These are phyloP conservation scores for Sardina pilchardus DNA, from an alignment of 2,113 vertebrate genomes.

Conservation along the genomic window DNA sequence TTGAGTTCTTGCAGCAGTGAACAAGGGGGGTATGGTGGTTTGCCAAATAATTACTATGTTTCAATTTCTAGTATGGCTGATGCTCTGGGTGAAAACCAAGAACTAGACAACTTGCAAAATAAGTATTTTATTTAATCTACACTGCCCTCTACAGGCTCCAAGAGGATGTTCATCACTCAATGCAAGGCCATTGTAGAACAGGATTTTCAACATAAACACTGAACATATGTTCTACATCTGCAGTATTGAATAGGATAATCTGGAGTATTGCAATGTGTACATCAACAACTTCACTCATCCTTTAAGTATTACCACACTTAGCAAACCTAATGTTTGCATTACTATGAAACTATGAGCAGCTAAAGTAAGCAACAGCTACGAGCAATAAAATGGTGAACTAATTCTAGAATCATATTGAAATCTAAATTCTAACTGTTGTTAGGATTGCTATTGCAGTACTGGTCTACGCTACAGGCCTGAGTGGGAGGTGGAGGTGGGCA, in stretches of 20 bases:
- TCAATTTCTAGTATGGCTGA: neutral
- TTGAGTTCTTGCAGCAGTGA: neutral
- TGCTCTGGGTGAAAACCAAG: neutral
- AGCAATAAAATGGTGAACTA: neutral
- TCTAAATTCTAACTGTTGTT: neutral
- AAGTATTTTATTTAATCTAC: neutral
- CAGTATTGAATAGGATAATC: neutral
- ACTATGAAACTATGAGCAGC: neutral
- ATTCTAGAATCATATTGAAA: neutral
- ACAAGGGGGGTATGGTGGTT: neutral
- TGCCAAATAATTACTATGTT: neutral
- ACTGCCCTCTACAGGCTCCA: too few species aligned
- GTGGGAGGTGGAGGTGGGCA: conserved; percentile 29
- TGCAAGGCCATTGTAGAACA: neutral
- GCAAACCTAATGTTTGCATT: neutral
- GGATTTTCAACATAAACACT: neutral
- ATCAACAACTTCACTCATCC: too few species aligned
- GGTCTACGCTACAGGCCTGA: neutral
- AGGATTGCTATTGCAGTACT: neutral
- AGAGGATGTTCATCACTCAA: neutral
- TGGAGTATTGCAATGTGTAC: neutral
- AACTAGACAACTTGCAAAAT: too few species aligned
- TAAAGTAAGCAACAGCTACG: neutral
- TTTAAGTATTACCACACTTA: too few species aligned
- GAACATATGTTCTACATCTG: neutral